These are phyloP conservation scores for Cydia fagiglandana DNA, from an alignment of 1,140 invertebrate genomes.

Conservation along the genomic window DNA sequence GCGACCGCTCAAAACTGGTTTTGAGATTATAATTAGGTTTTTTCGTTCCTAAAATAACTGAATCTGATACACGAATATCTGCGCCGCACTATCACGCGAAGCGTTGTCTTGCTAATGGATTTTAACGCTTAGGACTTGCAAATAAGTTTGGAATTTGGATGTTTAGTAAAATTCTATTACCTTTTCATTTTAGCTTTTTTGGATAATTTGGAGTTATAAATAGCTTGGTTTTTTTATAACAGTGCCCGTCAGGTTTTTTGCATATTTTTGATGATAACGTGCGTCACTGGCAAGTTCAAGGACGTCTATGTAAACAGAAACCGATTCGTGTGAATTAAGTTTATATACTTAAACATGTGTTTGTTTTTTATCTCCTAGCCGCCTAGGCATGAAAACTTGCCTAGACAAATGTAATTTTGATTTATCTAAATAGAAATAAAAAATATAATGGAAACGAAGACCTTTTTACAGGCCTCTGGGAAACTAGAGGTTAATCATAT, in stretches of 20 bases:
- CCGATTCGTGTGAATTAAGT: background rate
- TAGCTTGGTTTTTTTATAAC: conserved; percentile 19
- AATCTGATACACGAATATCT: conserved; percentile 28
- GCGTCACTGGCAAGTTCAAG: conserved; percentile 29
- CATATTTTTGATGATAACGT: conserved; percentile 5
- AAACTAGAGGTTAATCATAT: too few species aligned
- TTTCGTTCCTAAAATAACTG: conserved; percentile 29
- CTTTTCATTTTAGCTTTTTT: conserved; percentile 3
- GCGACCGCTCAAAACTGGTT: conserved; percentile 15
- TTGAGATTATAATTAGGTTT: conserved; percentile 26
- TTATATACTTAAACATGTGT: background rate
- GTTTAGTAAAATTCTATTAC: background rate
- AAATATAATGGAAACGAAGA: too few species aligned
- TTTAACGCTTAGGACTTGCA: conserved; percentile 13
- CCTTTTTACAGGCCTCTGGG: too few species aligned
- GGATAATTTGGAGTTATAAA: background rate
- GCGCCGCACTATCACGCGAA: background rate
- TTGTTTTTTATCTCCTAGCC: too few species aligned
- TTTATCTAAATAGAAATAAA: too few species aligned
- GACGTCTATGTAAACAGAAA: conserved; percentile 20
- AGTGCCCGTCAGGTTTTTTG: background rate
- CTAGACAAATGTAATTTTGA: too few species aligned
- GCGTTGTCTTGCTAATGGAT: background rate
- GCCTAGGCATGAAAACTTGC: too few species aligned
- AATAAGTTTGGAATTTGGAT: background rate